Evolutionary conservation across 2,113 vertebrate genomes (phyloP).

Genomic region (Orthochromis malagaraziensis): DNA sequence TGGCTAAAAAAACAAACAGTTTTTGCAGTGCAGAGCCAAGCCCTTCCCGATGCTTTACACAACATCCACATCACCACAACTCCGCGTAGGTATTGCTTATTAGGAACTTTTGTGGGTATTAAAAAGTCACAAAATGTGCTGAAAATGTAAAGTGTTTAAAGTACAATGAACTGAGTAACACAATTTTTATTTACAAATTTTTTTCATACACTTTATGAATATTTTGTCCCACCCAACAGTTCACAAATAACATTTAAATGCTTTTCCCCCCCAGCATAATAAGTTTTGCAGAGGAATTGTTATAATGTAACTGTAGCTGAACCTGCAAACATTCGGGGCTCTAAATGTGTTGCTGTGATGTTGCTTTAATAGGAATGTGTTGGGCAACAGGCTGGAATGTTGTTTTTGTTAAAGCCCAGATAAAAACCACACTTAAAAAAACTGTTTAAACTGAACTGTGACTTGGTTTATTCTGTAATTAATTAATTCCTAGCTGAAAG

Average conservation of each 20-base stretch:
- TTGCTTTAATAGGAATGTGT: neutral
- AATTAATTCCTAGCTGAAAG: neutral
- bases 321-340: neutral
- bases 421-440: neutral
- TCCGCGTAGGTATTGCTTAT: neutral
- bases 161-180: neutral
- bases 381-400: neutral
- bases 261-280: neutral
- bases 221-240: neutral
- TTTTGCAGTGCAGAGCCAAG: conserved; percentile 19
- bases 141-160: neutral
- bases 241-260: neutral
- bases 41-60: neutral
- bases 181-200: neutral
- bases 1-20: fast-evolving
- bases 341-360: neutral
- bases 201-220: neutral
- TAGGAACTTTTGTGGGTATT: neutral
- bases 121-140: neutral
- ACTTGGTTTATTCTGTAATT: neutral
- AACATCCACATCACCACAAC: neutral
- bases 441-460: neutral
- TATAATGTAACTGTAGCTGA: neutral
- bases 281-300: neutral
- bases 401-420: neutral